phyloP scores from a whole-genome alignment of 2,888 invertebrate species.

The Gibbula magus region DNA sequence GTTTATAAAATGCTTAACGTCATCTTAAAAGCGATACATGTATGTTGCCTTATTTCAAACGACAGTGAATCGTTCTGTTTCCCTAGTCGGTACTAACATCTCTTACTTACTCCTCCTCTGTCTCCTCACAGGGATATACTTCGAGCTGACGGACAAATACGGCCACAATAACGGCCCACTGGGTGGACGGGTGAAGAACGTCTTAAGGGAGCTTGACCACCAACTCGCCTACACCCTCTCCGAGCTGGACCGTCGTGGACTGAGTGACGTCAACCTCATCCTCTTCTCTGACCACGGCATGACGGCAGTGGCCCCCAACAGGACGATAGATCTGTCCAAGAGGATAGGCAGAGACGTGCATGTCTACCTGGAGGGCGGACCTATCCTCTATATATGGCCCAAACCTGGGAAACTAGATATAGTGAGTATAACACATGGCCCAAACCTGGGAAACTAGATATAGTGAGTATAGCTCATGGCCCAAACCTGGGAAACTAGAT shows the following conservation, averaged over 20 bases:
- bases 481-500: neutral
- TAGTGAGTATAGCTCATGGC: neutral
- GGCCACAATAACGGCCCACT: slow-evolving; percentile 52
- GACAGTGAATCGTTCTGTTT: too few species aligned
- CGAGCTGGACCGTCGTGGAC: neutral
- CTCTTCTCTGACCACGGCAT: slow-evolving; percentile 37
- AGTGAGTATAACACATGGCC: neutral
- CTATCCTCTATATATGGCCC: neutral
- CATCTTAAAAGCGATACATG: too few species aligned
- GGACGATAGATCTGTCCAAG: slow-evolving; percentile 18
- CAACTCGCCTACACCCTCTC: slow-evolving; percentile 33
- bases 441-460: too few species aligned
- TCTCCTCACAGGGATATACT: slow-evolving; percentile 49
- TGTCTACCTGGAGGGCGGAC: neutral
- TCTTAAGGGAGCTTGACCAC: slow-evolving; percentile 45
- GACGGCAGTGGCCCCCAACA: slow-evolving; percentile 17
- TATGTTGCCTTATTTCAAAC: too few species aligned
- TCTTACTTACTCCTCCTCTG: too few species aligned
- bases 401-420: neutral
- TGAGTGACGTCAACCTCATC: slow-evolving; percentile 29
- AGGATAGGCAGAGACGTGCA: neutral
- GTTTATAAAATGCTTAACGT: too few species aligned
- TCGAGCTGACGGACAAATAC: slow-evolving; percentile 45
- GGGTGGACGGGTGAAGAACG: slow-evolving; percentile 43
- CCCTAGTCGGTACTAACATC: too few species aligned